Evolutionary conservation across 2,888 invertebrate genomes (phyloP), one percentile per base, ranked within the genome.

Genomic region (Nemurella pictetii): DNA sequence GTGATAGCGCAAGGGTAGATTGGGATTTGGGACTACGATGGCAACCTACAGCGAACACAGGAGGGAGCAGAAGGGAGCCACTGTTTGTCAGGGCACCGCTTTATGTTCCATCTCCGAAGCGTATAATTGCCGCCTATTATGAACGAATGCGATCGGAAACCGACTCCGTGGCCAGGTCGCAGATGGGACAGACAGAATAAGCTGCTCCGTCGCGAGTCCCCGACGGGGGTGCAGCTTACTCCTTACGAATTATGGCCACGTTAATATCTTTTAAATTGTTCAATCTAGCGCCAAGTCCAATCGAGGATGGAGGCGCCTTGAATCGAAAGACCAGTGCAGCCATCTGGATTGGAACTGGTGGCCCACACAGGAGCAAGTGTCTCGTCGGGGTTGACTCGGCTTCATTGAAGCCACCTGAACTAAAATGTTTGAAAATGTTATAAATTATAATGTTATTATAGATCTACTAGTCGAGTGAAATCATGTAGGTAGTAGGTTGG

Each of bases 51-150:
- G 55, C 5, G 1, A 7, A 55, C 55, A 12, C 1, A 55, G 5
- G 55, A 35, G 35, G 35, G 35, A 35, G 12, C 35, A n/a, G n/a
- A n/a, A n/a, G n/a, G 5, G 4, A 35, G 55, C 55, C 3, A 55
- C 55, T 55, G 55, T 55, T 55, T 55, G 55, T 20, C 55, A 55
- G 20, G 55, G 15, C 55, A 55, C 55, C 55, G 55, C 28, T 75
- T 75, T 75, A 75, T 75, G 27, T 75, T 75, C 7, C 15, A 75
- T 75, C 75, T 75, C 26, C n/a, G 26, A 75, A 27, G 75, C 75
- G 75, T 27, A n/a, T 75, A 75, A 75, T 75, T 75, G 75, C 75
- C 28, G 75, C 12, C 75, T 75, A 75, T 75, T 75, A 75, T 75
- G 75, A 75, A 75, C 26, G 75, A 75, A 75, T 75, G 75, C 26